These are phyloP conservation scores for Mya arenaria DNA, from an alignment of 1,140 invertebrate genomes.

Conservation along the genomic window DNA sequence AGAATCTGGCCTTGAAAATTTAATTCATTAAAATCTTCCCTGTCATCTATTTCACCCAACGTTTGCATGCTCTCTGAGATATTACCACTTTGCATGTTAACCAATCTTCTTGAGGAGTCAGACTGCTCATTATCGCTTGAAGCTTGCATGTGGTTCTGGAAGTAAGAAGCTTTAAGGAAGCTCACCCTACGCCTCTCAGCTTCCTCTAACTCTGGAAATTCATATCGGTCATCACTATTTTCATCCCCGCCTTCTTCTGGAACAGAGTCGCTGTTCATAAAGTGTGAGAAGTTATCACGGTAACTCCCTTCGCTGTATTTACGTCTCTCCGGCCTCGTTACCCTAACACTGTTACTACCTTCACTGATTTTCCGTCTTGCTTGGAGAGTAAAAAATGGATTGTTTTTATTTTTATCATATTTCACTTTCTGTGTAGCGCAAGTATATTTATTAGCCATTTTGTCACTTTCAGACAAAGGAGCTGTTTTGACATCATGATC, in stretches of 20 bases:
- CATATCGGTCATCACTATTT: constrained; percentile 9
- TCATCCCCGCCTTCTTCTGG: background rate
- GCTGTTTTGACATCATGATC: too few relatives aligned
- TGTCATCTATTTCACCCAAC: too few relatives aligned
- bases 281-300: background rate
- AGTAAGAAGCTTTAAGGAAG: background rate
- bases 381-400: background rate
- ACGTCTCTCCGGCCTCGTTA: background rate
- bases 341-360: background rate
- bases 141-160: background rate
- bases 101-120: too few relatives aligned
- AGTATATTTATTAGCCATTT: too few relatives aligned
- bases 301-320: background rate
- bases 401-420: background rate
- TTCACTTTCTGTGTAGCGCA: too few relatives aligned
- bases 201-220: constrained; percentile 5
- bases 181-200: background rate
- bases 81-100: too few relatives aligned
- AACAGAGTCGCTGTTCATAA: background rate
- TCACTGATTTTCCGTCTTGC: background rate
- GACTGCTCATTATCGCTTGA: background rate
- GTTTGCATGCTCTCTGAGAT: too few relatives aligned
- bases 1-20: too few relatives aligned
- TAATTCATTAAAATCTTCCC: too few relatives aligned
- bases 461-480: too few relatives aligned